These are phyloP conservation scores for Tenebrosternarchus preto DNA, from an alignment of 2,113 vertebrate species.

Conservation along the genomic window DNA sequence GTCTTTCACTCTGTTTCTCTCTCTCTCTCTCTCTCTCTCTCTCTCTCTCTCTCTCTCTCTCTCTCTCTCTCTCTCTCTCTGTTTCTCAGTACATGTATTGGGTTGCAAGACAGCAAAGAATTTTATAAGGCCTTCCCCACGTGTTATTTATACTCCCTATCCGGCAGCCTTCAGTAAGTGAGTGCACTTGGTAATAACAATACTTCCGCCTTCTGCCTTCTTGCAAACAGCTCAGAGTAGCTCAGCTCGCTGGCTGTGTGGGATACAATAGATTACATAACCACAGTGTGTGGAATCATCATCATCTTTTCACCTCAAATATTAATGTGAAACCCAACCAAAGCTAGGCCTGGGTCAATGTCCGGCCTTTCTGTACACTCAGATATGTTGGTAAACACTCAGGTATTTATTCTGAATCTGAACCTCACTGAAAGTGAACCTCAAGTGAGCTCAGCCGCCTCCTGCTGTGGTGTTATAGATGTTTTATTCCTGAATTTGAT, in stretches of 20 bases:
- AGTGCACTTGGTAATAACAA: slow-evolving; percentile 34
- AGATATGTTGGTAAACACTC: not conserved
- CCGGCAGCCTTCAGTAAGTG: not conserved
- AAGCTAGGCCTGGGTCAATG: not conserved
- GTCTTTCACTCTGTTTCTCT: slow-evolving; percentile 6
- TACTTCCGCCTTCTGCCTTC: slow-evolving; percentile 22
- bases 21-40: slow-evolving; percentile 10
- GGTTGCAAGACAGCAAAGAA: not conserved
- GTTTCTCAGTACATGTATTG: slow-evolving; percentile 6
- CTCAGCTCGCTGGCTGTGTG: not conserved
- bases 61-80: not conserved
- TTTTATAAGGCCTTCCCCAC: slow-evolving; percentile 7
- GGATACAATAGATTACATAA: slow-evolving; percentile 36
- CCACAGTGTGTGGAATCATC: not conserved
- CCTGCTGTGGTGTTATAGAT: slow-evolving; percentile 20
- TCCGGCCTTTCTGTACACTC: not conserved
- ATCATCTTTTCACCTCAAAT: slow-evolving; percentile 2
- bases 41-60: slow-evolving; percentile 3
- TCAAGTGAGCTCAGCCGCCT: slow-evolving; percentile 5
- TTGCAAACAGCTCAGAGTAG: slow-evolving; percentile 13
- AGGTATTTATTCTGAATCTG: slow-evolving; percentile 12
- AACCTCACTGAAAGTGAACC: slow-evolving; percentile 3
- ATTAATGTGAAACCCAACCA: slow-evolving; percentile 15
- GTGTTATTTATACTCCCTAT: slow-evolving; percentile 14
- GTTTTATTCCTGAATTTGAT: slow-evolving; percentile 36